These are phyloP conservation scores for Tyto alba DNA, from an alignment of 2,113 vertebrate genomes.

Conservation along the genomic window DNA sequence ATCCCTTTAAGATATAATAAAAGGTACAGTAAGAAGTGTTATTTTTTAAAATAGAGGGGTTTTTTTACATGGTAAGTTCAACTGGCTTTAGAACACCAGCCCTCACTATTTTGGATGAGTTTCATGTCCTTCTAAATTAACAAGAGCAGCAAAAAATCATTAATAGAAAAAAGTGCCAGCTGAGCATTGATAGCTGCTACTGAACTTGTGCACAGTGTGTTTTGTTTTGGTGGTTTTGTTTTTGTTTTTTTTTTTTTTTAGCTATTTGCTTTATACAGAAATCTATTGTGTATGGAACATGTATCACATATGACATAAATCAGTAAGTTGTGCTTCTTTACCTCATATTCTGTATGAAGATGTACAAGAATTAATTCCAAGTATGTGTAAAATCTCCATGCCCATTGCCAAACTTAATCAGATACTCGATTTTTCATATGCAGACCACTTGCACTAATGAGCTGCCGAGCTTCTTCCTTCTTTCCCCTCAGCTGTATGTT, in stretches of 20 bases:
- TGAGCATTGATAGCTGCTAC: not conserved
- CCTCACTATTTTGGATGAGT: not conserved
- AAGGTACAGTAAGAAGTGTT: not conserved
- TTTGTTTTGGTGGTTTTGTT: too few species aligned
- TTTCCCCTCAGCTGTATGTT: accelerated
- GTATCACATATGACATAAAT: not conserved
- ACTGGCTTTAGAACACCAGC: not conserved
- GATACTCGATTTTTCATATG: not conserved
- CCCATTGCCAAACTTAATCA: not conserved
- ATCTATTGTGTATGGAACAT: not conserved
- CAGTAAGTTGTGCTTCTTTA: not conserved
- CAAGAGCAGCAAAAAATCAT: not conserved
- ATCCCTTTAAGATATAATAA: not conserved
- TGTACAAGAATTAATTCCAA: not conserved
- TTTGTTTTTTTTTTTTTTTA: too few species aligned
- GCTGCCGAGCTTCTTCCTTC: not conserved
- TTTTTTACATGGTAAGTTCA: not conserved
- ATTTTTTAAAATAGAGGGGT: not conserved
- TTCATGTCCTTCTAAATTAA: not conserved
- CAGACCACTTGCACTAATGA: not conserved
- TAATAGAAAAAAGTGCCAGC: not conserved
- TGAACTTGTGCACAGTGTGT: not conserved
- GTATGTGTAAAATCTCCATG: not conserved
- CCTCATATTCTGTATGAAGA: not conserved
- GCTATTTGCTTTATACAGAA: not conserved